Evolutionary conservation across 2,888 invertebrate species (phyloP).

Genomic region (Ctenicera cuprea): DNA sequence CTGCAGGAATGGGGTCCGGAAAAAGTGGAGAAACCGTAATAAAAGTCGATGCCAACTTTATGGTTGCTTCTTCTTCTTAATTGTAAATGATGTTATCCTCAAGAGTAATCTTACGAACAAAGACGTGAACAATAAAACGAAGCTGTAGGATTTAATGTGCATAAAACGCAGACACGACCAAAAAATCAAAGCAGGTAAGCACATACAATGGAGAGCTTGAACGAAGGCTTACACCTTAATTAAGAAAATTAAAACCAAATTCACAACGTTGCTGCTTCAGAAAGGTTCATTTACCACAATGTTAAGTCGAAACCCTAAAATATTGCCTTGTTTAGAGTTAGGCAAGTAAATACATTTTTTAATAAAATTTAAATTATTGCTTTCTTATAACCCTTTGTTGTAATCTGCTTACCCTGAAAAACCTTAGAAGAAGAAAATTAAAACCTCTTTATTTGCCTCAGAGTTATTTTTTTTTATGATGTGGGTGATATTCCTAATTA

Average conservation of each 20-base stretch:
- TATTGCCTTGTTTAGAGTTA: no score
- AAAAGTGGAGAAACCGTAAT: conserved; percentile 35
- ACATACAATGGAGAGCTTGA: background rate
- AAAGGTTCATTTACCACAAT: conserved; percentile 27
- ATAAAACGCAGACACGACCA: background rate
- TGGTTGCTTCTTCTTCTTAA: conserved; percentile 31
- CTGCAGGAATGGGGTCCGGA: conserved; percentile 16
- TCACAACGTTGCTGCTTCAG: background rate
- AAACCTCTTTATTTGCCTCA: no score
- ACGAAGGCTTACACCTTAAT: background rate
- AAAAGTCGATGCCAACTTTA: conserved; percentile 37
- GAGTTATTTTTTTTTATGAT: no score
- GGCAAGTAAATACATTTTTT: no score
- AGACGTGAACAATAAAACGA: conserved; percentile 24
- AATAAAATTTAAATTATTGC: no score
- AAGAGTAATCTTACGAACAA: conserved; percentile 26
- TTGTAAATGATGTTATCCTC: conserved; percentile 29
- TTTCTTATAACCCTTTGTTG: no score
- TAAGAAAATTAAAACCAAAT: conserved; percentile 1
- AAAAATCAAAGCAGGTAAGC: conserved; percentile 15
- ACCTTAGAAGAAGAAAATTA: no score
- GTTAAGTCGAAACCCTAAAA: background rate
- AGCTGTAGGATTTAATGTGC: background rate
- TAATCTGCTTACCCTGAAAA: no score
- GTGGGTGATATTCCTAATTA: no score